Evolutionary conservation across 2,113 vertebrate genomes (phyloP), one percentile per base, ranked within the genome.

Genomic region (Centropus unirufus): DNA sequence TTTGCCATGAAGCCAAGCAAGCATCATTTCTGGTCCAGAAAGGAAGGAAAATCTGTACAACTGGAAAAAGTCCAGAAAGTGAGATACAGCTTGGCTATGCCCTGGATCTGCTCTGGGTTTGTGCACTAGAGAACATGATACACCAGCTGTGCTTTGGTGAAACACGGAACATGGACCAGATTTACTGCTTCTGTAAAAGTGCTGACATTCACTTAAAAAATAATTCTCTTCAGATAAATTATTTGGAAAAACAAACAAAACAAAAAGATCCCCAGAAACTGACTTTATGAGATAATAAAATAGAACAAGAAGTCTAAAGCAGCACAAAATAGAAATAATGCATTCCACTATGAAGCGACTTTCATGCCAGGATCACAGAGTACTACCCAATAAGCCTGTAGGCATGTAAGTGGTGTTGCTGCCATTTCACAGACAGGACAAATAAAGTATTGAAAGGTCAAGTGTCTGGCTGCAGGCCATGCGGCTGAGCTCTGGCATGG

Each of bases 361-460:
- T 72, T 24, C 44, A 59, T 49, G 87, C 58, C 82, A 76, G 52
- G 67, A 85, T n/a, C 78, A 91, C 44, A 19, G 81, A 89, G 87
- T 44, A n/a, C 39, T 77, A 78, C 78, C 49, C 49, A 44, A 34
- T 44, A 75, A 87, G 93, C 90, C 92, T 40, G 57, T 26, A 44
- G 94, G 94, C 94, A 92, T 46, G 36, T 49, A 68, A 57, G 69
- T 81, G 76, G 68, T 36, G 79, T 15, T 75, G 26, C 86, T 90
- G 90, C 79, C 92, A 79, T 89, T 70, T 74, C 89, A 40, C n/a
- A 81, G 94, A 89, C 92, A 69, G 85, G 14, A 74, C 64, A 79
- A 90, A 70, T 23, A 61, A 76, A 87, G 68, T 73, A 89, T 0
- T 0, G 69, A 96, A 96, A 96, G 95, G 96, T 96, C 94, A 97